These are phyloP conservation scores for Sciurus vulgaris DNA, from an alignment of 2,797 vertebrate genomes.

Conservation along the genomic window DNA sequence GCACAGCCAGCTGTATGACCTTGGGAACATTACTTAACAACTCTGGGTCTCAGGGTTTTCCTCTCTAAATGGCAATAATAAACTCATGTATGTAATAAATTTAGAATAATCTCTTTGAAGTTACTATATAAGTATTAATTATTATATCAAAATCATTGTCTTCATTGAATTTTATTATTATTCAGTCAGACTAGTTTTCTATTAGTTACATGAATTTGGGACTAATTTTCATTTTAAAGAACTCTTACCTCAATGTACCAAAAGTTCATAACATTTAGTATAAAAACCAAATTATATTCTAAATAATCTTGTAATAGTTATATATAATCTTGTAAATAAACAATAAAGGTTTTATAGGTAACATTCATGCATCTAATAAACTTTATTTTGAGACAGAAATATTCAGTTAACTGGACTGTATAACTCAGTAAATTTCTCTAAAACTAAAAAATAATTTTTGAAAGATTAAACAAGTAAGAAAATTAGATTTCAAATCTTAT, in stretches of 20 bases:
- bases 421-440: neutral
- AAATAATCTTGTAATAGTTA: neutral
- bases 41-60: neutral
- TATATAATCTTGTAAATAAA: neutral
- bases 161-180: neutral
- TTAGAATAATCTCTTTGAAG: neutral
- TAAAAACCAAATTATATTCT: neutral
- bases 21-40: neutral
- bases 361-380: neutral
- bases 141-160: neutral
- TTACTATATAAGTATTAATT: neutral
- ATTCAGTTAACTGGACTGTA: neutral
- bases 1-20: neutral
- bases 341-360: neutral
- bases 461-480: neutral
- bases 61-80: neutral
- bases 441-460: neutral
- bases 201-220: neutral
- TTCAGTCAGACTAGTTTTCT: neutral
- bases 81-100: neutral
- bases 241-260: neutral
- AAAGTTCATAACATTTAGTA: neutral
- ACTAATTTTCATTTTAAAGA: neutral
- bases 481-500: neutral
- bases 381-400: neutral